phyloP scores from a whole-genome alignment of 2,888 invertebrate species.

The Sinohyriopsis cumingii region DNA sequence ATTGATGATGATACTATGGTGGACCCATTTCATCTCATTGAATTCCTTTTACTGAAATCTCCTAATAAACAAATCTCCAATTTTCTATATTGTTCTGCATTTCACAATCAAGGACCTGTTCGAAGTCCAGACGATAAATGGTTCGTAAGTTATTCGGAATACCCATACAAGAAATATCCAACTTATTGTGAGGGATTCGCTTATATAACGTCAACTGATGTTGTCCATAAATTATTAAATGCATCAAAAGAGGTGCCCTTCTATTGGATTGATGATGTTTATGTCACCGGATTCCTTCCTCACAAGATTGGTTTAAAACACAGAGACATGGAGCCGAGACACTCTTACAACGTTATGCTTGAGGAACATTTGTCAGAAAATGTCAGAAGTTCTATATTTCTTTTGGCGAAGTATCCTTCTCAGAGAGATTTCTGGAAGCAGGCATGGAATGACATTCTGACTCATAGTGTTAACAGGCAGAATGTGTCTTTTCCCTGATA shows the following conservation, averaged over 20 bases:
- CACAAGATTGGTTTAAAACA: conserved; percentile 32
- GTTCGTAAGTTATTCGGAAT: conserved; percentile 44
- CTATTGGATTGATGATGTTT: conserved; percentile 63
- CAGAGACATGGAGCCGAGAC: conserved; percentile 23
- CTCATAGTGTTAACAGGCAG: background rate
- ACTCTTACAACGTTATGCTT: conserved; percentile 27
- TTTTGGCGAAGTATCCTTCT: conserved; percentile 34
- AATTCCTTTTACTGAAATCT: conserved; percentile 34
- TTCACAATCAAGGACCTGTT: conserved; percentile 28
- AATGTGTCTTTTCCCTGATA: too few species aligned
- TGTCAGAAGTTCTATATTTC: conserved; percentile 28
- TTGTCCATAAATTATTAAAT: conserved; percentile 29
- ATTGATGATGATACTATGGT: conserved; percentile 69
- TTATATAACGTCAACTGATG: conserved; percentile 42
- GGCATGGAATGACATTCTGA: conserved; percentile 26
- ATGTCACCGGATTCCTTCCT: conserved; percentile 53
- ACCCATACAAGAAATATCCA: conserved; percentile 50
- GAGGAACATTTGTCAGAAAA: conserved; percentile 20
- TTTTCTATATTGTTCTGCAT: conserved; percentile 51
- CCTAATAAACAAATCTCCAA: conserved; percentile 27
- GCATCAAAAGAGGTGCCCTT: conserved; percentile 33
- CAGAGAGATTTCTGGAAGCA: conserved; percentile 26
- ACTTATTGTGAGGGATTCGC: conserved; percentile 57
- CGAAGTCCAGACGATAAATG: conserved; percentile 45
- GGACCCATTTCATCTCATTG: conserved; percentile 76